Percentiles rank a stretch among this genome's conserved stretches.
Evolutionary conservation across 2,888 invertebrate species (phyloP).

Genomic region (Tetragonula carbonaria): DNA sequence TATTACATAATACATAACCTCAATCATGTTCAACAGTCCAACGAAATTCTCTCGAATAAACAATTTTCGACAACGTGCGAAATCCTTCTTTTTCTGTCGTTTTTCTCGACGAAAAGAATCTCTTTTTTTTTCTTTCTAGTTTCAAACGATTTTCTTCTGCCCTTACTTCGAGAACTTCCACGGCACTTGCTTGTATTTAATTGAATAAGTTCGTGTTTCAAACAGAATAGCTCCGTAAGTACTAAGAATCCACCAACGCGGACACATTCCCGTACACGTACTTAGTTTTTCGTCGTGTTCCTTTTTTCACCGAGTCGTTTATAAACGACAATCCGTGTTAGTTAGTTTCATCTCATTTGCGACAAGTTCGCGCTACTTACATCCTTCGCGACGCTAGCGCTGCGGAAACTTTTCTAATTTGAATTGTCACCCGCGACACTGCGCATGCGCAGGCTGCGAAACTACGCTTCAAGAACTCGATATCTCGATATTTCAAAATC

Average conservation of each 20-base stretch:
- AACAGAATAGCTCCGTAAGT: slow-evolving; percentile 23
- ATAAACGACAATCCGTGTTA: neutral
- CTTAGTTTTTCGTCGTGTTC: neutral
- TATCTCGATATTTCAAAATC: neutral
- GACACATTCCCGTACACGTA: neutral
- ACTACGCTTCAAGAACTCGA: neutral
- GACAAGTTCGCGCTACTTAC: neutral
- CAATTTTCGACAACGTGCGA: no score
- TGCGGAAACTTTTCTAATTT: slow-evolving; percentile 15
- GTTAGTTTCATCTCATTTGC: slow-evolving; percentile 10
- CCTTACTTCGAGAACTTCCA: slow-evolving; percentile 37
- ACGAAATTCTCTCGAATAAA: neutral
- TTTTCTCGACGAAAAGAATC: slow-evolving; percentile 4
- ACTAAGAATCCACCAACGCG: slow-evolving; percentile 35
- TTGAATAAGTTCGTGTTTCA: slow-evolving; percentile 64
- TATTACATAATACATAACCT: neutral
- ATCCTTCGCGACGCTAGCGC: neutral
- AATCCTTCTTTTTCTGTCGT: no score
- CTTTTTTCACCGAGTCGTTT: neutral
- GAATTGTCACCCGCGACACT: neutral
- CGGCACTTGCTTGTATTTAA: slow-evolving; percentile 56
- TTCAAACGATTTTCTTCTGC: neutral
- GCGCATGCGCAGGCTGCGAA: neutral
- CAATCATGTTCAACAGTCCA: neutral
- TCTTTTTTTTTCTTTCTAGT: slow-evolving; percentile 4